These are phyloP conservation scores for Drepana falcataria DNA, from an alignment of 2,888 invertebrate genomes.

Conservation along the genomic window DNA sequence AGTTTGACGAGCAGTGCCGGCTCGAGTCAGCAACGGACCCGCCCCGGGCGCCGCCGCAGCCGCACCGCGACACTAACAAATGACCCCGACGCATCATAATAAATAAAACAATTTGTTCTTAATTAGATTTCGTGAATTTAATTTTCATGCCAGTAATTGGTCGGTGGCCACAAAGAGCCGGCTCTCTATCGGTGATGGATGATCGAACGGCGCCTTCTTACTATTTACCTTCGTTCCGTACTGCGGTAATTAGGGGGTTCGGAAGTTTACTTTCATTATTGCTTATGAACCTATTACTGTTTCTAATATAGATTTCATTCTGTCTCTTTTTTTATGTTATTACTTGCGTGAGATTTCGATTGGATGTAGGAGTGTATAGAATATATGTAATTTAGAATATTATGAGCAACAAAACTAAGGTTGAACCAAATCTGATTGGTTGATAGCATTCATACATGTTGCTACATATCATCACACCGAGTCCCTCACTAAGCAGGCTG, in stretches of 20 bases:
- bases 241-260: slow-evolving; percentile 68
- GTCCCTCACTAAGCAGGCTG: no score
- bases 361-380: neutral
- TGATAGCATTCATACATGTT: no score
- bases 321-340: slow-evolving; percentile 38
- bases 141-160: slow-evolving; percentile 79
- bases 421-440: no score
- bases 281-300: slow-evolving; percentile 67
- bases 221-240: slow-evolving; percentile 67
- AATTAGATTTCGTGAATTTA: slow-evolving; percentile 80
- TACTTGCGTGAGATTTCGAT: slow-evolving; percentile 31
- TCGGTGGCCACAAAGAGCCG: slow-evolving; percentile 74
- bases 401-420: no score
- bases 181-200: slow-evolving; percentile 75
- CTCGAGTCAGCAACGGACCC: slow-evolving; percentile 43
- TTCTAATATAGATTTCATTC: slow-evolving; percentile 71
- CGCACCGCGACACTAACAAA: slow-evolving; percentile 69
- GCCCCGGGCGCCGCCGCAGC: slow-evolving; percentile 67
- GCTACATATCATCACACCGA: no score
- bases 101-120: slow-evolving; percentile 79
- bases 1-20: slow-evolving; percentile 11
- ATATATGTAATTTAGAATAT: no score
- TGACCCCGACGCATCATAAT: slow-evolving; percentile 77
- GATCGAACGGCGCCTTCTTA: slow-evolving; percentile 70
- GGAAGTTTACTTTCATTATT: slow-evolving; percentile 74